These are phyloP conservation scores for Tenthredo distinguenda DNA, from an alignment of 2,888 invertebrate genomes.

Conservation along the genomic window DNA sequence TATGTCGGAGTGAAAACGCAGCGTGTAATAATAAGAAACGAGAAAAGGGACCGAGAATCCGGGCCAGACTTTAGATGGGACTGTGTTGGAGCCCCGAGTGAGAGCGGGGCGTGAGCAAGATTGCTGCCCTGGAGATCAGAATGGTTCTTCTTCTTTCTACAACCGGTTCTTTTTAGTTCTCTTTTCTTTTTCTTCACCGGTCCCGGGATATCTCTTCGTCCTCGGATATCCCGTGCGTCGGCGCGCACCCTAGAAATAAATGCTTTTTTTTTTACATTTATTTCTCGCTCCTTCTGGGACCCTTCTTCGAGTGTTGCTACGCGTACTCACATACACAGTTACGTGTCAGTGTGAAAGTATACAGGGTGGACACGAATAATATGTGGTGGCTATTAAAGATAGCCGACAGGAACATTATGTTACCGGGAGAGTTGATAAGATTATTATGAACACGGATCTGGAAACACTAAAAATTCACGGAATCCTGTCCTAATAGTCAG, in stretches of 20 bases:
- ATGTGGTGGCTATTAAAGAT: slow-evolving; percentile 14
- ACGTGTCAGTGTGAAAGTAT: background rate
- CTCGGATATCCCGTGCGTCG: slow-evolving; percentile 22
- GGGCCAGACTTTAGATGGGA: slow-evolving; percentile 6
- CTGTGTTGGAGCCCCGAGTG: slow-evolving; percentile 6
- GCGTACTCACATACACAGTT: background rate
- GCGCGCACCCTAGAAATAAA: slow-evolving; percentile 35
- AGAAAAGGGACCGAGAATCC: slow-evolving; percentile 25
- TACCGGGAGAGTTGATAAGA: background rate
- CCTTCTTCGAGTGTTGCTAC: slow-evolving; percentile 7
- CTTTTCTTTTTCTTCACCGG: slow-evolving; percentile 20
- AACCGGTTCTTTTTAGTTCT: slow-evolving; percentile 45
- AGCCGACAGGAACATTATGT: slow-evolving; percentile 8
- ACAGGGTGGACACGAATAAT: slow-evolving; percentile 19
- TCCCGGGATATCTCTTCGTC: slow-evolving; percentile 9
- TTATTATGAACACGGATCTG: slow-evolving; percentile 16
- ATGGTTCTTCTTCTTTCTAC: slow-evolving; percentile 52
- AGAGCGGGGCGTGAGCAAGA: slow-evolving; percentile 43
- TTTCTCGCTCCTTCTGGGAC: background rate
- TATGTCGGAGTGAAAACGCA: background rate
- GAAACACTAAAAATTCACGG: background rate
- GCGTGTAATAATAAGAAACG: slow-evolving; percentile 28
- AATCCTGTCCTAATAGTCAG: background rate
- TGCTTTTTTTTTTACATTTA: background rate
- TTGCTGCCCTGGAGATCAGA: slow-evolving; percentile 43